phyloP scores from a whole-genome alignment of 2,113 vertebrate species.

The Morphnarchus princeps region DNA sequence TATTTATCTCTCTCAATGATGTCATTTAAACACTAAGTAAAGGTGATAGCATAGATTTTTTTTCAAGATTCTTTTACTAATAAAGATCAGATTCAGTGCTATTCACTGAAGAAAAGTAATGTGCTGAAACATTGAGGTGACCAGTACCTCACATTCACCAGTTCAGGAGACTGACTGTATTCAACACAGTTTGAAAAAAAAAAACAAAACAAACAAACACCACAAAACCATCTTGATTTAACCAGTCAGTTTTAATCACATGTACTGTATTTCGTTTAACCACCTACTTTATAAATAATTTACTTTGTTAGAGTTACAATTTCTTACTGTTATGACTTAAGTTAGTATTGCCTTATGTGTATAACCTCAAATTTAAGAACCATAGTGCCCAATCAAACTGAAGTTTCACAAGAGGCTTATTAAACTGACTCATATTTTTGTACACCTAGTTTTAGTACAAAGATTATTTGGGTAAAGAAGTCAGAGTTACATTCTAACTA shows the following conservation, averaged over 20 bases:
- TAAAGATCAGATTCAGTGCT: not conserved
- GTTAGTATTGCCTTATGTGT: not conserved
- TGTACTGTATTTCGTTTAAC: not conserved
- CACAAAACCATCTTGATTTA: not conserved
- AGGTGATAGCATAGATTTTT: not conserved
- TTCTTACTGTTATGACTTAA: not conserved
- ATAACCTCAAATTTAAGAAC: not conserved
- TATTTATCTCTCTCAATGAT: not conserved
- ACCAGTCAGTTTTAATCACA: not conserved
- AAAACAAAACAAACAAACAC: accelerated
- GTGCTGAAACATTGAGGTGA: not conserved
- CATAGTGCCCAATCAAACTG: not conserved
- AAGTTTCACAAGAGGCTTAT: not conserved
- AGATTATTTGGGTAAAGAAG: not conserved
- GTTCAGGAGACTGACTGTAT: not conserved
- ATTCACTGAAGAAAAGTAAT: not conserved
- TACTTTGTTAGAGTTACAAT: not conserved
- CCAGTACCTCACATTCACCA: not conserved
- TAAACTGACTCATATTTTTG: accelerated
- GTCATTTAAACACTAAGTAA: not conserved
- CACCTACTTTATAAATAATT: not conserved
- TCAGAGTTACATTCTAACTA: not conserved
- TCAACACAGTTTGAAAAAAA: not conserved
- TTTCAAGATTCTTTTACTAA: not conserved
- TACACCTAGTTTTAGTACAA: not conserved